Conservation (phyloP, 2,888 invertebrate genomes). For the Xestia xanthographa region DNA sequence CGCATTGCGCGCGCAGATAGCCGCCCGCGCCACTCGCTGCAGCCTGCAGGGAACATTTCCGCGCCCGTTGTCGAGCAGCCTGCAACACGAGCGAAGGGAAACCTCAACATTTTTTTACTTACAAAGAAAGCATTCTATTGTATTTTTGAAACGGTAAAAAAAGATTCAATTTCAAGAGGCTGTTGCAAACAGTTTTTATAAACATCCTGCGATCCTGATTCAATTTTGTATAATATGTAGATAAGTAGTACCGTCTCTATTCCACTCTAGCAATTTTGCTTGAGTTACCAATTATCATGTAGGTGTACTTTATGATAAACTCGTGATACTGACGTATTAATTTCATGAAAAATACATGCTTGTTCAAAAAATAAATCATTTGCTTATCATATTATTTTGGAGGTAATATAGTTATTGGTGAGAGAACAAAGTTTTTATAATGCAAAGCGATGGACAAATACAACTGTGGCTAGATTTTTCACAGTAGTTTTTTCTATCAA, state of each 20-base stretch:
- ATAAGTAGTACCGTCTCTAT: background rate
- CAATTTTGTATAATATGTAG: background rate
- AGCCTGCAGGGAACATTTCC: slow-evolving; percentile 80
- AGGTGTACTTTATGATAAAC: background rate
- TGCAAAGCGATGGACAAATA: background rate
- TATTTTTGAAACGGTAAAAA: background rate
- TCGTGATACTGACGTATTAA: background rate
- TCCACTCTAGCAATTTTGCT: background rate
- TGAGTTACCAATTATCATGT: background rate
- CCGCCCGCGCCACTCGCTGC: slow-evolving; percentile 66
- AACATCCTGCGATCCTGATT: background rate
- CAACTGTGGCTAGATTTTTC: background rate
- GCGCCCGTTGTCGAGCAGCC: slow-evolving; percentile 70
- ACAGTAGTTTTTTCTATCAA: background rate
- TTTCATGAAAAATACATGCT: background rate
- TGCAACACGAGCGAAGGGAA: slow-evolving; percentile 75
- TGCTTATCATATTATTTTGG: background rate
- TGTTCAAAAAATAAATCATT: background rate
- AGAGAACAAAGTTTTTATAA: background rate
- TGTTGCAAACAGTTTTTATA: background rate
- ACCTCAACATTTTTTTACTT: slow-evolving; percentile 67
- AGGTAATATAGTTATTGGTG: background rate
- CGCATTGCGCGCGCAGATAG: slow-evolving; percentile 78
- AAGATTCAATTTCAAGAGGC: background rate
- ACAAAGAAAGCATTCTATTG: background rate